Conservation (phyloP, 2,888 invertebrate genomes). For the Apotomis turbidana region DNA sequence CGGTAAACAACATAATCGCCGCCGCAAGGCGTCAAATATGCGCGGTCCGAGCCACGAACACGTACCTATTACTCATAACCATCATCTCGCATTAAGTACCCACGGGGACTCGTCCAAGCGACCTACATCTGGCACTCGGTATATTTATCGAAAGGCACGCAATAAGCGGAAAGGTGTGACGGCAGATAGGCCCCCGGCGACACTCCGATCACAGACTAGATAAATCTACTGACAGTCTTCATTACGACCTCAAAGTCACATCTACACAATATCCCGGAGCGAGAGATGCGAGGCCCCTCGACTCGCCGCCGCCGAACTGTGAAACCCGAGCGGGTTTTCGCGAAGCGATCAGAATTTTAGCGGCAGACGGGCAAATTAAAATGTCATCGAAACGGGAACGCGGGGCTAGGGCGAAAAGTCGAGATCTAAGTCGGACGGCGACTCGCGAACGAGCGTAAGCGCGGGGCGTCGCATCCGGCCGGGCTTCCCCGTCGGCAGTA, state of each 20-base stretch:
- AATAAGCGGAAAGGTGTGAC: slow-evolving; percentile 82
- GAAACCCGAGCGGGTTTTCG: not conserved
- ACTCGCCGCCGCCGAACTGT: slow-evolving; percentile 20
- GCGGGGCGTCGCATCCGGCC: slow-evolving; percentile 12
- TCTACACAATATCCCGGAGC: slow-evolving; percentile 62
- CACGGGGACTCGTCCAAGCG: slow-evolving; percentile 61
- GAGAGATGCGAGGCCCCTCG: slow-evolving; percentile 56
- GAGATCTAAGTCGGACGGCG: not conserved
- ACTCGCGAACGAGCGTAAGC: slow-evolving; percentile 8
- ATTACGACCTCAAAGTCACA: slow-evolving; percentile 70
- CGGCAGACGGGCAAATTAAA: slow-evolving; percentile 18
- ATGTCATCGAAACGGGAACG: slow-evolving; percentile 4
- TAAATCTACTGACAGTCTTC: slow-evolving; percentile 81
- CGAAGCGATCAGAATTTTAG: slow-evolving; percentile 9
- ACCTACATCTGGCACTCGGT: slow-evolving; percentile 68
- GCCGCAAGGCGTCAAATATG: slow-evolving; percentile 13
- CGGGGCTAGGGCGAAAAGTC: slow-evolving; percentile 5
- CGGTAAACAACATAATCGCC: slow-evolving; percentile 35
- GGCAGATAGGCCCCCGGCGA: slow-evolving; percentile 81
- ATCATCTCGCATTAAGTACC: slow-evolving; percentile 24
- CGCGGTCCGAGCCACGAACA: slow-evolving; percentile 12
- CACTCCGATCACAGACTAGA: slow-evolving; percentile 83
- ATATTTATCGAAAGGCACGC: slow-evolving; percentile 81
- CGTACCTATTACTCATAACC: not conserved
- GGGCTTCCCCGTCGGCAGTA: slow-evolving; percentile 19